These are phyloP conservation scores for Dermolepida albohirtum DNA, from an alignment of 2,888 invertebrate species.

Conservation along the genomic window DNA sequence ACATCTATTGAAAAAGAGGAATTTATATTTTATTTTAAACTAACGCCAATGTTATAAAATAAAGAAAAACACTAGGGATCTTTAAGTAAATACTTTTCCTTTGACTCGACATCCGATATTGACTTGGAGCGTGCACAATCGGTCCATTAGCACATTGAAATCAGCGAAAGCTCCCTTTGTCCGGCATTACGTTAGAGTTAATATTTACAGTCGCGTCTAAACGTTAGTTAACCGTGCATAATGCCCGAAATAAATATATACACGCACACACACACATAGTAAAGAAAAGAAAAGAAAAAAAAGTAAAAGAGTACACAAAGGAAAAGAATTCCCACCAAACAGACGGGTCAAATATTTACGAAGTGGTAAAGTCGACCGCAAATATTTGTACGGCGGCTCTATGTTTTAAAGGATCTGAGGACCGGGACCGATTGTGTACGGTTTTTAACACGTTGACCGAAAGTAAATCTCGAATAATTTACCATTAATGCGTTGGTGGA, in stretches of 20 bases:
- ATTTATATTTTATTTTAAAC: too few species aligned
- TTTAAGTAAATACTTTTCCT: too few species aligned
- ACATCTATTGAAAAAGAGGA: too few species aligned
- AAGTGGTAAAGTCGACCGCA: slow-evolving; percentile 18
- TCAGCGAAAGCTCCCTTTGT: slow-evolving; percentile 5
- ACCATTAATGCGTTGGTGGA: slow-evolving; percentile 24
- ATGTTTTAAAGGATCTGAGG: slow-evolving; percentile 7
- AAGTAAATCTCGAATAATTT: slow-evolving; percentile 16
- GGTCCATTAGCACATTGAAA: slow-evolving; percentile 22
- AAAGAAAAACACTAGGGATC: too few species aligned
- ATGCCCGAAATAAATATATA: slow-evolving; percentile 16
- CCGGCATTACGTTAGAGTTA: slow-evolving; percentile 16
- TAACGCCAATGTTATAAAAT: too few species aligned
- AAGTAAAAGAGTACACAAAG: too few species aligned
- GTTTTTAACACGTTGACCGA: slow-evolving; percentile 19
- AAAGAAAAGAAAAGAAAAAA: neutral
- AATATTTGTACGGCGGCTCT: slow-evolving; percentile 14
- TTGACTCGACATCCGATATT: too few species aligned
- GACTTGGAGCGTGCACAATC: neutral
- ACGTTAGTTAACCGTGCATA: slow-evolving; percentile 26
- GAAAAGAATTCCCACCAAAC: slow-evolving; percentile 13
- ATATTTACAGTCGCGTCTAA: slow-evolving; percentile 21
- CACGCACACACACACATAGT: neutral
- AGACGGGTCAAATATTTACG: slow-evolving; percentile 3
- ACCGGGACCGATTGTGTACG: slow-evolving; percentile 13